Conservation (phyloP, 1,140 invertebrate species). For the Drosophila santomea region DNA sequence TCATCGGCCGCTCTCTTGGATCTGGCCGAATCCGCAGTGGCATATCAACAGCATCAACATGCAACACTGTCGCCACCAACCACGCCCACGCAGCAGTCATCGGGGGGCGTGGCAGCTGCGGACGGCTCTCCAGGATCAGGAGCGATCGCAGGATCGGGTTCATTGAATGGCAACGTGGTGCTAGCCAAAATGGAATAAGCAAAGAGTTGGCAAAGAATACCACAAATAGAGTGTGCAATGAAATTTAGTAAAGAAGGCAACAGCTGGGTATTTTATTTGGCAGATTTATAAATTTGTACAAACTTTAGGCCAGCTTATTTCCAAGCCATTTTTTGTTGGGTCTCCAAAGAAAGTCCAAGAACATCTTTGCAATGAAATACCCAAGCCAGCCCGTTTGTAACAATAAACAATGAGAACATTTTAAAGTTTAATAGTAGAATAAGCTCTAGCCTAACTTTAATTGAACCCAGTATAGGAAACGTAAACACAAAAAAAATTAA, state of each 20-base stretch:
- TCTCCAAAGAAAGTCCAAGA: not conserved
- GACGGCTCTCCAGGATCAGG: conserved; percentile 48
- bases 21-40: conserved; percentile 70
- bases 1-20: conserved; percentile 63
- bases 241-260: not conserved
- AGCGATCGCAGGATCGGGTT: not conserved
- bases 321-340: not conserved
- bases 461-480: conserved; percentile 28
- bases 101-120: conserved; percentile 10
- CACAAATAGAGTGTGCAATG: conserved; percentile 40
- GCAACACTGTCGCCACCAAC: conserved; percentile 75
- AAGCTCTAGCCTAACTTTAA: conserved; percentile 19
- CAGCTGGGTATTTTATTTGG: conserved; percentile 2
- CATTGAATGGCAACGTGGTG: conserved; percentile 51
- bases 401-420: conserved; percentile 10
- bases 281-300: conserved; percentile 20
- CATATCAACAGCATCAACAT: conserved; percentile 70
- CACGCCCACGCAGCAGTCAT: conserved; percentile 70
- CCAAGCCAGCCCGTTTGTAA: conserved; percentile 3
- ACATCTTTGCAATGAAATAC: conserved; percentile 19
- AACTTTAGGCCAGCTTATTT: not conserved
- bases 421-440: conserved; percentile 21
- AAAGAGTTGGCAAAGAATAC: not conserved
- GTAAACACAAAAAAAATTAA: conserved; percentile 6
- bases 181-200: conserved; percentile 60